phyloP scores from a whole-genome alignment of 2,797 vertebrate species.

The Xerus rutilus region DNA sequence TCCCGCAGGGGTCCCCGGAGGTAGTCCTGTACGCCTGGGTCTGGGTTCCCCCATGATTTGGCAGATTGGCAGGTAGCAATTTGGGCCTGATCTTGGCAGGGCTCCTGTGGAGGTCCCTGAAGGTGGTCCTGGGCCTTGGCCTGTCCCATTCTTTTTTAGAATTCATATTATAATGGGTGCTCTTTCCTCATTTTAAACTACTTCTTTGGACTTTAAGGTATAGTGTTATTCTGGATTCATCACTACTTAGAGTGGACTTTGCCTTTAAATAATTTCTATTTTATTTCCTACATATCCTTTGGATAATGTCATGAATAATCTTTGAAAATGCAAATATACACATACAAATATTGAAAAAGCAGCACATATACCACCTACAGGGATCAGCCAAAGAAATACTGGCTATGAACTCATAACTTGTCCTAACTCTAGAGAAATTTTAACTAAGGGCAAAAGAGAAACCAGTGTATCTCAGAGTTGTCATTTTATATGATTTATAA shows the following conservation, averaged over 20 bases:
- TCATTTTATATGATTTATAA: slow-evolving; percentile 22
- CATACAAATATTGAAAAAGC: background rate
- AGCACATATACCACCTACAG: background rate
- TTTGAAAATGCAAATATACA: slow-evolving; percentile 19
- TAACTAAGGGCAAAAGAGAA: slow-evolving; percentile 12
- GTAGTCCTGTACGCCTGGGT: too few species aligned
- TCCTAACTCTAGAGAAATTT: background rate
- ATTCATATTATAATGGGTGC: background rate
- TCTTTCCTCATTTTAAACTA: background rate
- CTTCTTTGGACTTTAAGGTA: background rate
- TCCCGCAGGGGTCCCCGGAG: too few species aligned
- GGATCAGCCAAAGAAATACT: background rate
- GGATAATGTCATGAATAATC: background rate
- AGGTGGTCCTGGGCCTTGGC: too few species aligned
- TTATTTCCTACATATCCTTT: background rate
- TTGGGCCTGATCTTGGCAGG: too few species aligned
- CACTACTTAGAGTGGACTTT: background rate
- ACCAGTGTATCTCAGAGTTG: background rate
- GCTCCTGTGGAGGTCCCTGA: too few species aligned
- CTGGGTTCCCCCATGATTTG: too few species aligned
- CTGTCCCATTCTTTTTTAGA: background rate
- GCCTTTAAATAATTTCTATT: slow-evolving; percentile 3
- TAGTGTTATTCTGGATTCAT: background rate
- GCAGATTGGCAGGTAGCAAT: too few species aligned
- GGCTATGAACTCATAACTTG: background rate